Evolutionary conservation across 2,888 invertebrate genomes (phyloP), one percentile per base, ranked within the genome.

Genomic region (Drosophila hamatofila): DNA sequence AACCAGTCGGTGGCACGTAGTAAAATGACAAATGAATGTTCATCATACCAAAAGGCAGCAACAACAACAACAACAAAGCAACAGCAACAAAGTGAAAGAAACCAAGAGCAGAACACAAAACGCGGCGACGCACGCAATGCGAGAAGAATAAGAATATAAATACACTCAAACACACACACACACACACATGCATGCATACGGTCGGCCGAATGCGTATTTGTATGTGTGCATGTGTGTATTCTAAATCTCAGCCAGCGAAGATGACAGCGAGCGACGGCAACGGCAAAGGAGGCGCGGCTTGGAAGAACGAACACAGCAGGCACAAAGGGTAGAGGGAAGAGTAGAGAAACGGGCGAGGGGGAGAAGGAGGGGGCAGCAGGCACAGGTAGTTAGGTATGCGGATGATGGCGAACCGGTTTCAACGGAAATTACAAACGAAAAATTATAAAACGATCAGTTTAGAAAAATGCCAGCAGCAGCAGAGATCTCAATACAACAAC

Each of bases 381-480:
- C 87, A 87, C 85, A 86, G 86, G 86, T 87, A 87, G 86, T 89
- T 89, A 77, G 89, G 87, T 89, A 85, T 88, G 89, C 86, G 89
- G 87, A 88, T 90, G 91, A 89, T 88, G 84, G 85, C 72, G 83
- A 93, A 93, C 93, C 93, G 92, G 93, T 93, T 92, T 91, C 88
- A 92, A 90, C 92, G 92, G 93, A 93, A 92, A 92, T 92, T 92
- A 91, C 91, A 92, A 87, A 88, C 91, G 88, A 89, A 91, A 91
- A 78, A 89, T 90, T 91, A 84, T 90, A 88, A 88, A 89, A 90
- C 90, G 90, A 88, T 88, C 90, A 89, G 90, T 88, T 86, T 88
- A 89, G 87, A 89, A 89, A 89, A 81, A 80, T 83, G 82, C 88
- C 80, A 81, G 60, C 72, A 75, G 55, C 75, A 72, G 59, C 76